These are phyloP conservation scores for Phortica okadai DNA, from an alignment of 2,888 invertebrate genomes.

Conservation along the genomic window DNA sequence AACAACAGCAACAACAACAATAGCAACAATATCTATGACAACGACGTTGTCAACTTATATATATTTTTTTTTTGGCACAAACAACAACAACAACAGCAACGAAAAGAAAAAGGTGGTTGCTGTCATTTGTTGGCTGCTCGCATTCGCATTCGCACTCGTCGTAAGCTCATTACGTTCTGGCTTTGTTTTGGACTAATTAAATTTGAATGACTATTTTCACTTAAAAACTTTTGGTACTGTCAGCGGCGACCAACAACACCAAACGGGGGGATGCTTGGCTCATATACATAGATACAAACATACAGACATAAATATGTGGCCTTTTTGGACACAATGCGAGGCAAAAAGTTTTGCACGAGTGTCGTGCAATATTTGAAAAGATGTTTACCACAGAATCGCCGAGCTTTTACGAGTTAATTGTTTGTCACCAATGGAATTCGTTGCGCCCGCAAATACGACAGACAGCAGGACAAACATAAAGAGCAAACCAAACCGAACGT, in stretches of 20 bases:
- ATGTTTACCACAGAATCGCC: conserved; percentile 71
- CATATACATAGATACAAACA: not conserved
- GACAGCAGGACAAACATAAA: not conserved
- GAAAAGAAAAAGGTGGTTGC: conserved; percentile 57
- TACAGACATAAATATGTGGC: not conserved
- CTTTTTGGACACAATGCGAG: too few relatives aligned
- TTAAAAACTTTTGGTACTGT: conserved; percentile 68
- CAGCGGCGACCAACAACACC: conserved; percentile 40
- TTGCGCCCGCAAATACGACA: conserved; percentile 21
- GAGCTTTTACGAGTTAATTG: conserved; percentile 64
- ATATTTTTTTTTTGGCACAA: not conserved
- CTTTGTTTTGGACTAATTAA: conserved; percentile 71
- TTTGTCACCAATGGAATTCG: conserved; percentile 40
- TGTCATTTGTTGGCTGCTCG: conserved; percentile 16
- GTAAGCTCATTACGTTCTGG: conserved; percentile 71
- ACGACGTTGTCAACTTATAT: not conserved
- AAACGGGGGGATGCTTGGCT: not conserved
- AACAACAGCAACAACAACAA: conserved; percentile 40
- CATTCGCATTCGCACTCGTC: conserved; percentile 49
- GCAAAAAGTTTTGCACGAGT: conserved; percentile 62
- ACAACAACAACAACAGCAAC: conserved; percentile 62
- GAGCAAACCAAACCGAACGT: not conserved
- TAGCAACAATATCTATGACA: conserved; percentile 32
- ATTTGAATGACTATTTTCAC: conserved; percentile 72
- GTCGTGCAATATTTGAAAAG: conserved; percentile 68